Conservation (phyloP, 2,113 vertebrate genomes). For the Pachycephala philippinensis region DNA sequence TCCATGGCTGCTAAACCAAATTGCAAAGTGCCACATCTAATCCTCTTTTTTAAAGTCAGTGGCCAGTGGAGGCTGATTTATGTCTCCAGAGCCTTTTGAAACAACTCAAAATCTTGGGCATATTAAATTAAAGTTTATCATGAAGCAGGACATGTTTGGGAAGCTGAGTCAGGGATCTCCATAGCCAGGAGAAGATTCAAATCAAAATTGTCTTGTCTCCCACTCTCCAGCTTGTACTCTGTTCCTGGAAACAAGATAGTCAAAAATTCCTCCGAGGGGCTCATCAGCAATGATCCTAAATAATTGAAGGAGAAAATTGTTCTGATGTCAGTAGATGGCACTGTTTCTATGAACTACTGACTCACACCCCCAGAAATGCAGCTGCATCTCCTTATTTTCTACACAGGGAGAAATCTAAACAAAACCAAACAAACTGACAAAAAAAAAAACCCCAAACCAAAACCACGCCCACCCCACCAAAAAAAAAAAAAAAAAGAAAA, state of each 20-base stretch:
- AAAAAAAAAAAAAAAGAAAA: too few species aligned
- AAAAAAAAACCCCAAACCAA: background rate
- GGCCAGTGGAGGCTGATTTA: background rate
- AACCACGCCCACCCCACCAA: accelerated
- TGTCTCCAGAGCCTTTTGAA: background rate
- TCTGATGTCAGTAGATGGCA: slow-evolving; percentile 53
- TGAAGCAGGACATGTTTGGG: background rate
- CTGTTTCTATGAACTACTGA: slow-evolving; percentile 56
- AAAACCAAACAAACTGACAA: background rate
- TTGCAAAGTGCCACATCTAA: background rate
- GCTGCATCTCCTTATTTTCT: background rate
- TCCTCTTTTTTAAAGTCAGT: background rate
- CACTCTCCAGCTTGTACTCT: background rate
- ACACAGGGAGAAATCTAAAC: background rate
- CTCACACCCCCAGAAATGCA: background rate
- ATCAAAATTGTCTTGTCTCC: background rate
- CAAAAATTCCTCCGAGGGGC: background rate
- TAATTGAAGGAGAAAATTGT: background rate
- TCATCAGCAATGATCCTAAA: background rate
- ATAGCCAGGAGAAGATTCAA: background rate
- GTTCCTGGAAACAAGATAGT: background rate
- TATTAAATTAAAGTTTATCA: background rate
- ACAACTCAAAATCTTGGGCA: background rate
- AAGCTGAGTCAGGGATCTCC: background rate
- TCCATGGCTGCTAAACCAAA: background rate